phyloP scores from a whole-genome alignment of 2,113 vertebrate species.

The Stigmatopora nigra region DNA sequence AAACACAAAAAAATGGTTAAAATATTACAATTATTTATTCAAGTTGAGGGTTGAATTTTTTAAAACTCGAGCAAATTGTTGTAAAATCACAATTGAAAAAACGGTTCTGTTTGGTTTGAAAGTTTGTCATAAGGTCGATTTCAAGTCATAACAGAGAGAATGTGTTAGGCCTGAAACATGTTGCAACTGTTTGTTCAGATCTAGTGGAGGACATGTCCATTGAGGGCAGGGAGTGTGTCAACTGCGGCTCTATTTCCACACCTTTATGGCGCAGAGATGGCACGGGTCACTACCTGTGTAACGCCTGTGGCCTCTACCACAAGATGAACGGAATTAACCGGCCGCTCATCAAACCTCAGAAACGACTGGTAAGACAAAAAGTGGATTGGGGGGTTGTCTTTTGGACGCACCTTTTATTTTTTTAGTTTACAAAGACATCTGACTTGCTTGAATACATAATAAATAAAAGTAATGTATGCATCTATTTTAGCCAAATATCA shows the following conservation, averaged over 20 bases:
- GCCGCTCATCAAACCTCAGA: slow-evolving; percentile 90
- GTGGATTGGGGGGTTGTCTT: background rate
- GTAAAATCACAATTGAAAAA: background rate
- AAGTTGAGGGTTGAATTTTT: background rate
- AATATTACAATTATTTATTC: too few relatives aligned
- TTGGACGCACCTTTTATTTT: too few relatives aligned
- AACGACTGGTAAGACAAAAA: slow-evolving; percentile 80
- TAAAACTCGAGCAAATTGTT: background rate
- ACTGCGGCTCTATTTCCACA: slow-evolving; percentile 94
- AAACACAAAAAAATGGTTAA: too few relatives aligned
- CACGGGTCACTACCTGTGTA: slow-evolving; percentile 95
- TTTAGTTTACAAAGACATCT: background rate
- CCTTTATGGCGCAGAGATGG: slow-evolving; percentile 95
- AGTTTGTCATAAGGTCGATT: background rate
- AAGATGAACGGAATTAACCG: slow-evolving; percentile 98
- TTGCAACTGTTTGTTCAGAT: slow-evolving; percentile 57
- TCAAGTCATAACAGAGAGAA: background rate
- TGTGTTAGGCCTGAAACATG: background rate
- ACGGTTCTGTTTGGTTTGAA: background rate
- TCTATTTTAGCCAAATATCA: too few relatives aligned
- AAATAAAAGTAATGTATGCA: too few relatives aligned
- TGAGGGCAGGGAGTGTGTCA: slow-evolving; percentile 92
- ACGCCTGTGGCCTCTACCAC: slow-evolving; percentile 96
- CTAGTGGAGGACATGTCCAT: slow-evolving; percentile 80
- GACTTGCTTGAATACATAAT: background rate